Conservation (phyloP, 2,888 invertebrate species). For the Acleris cristana region DNA sequence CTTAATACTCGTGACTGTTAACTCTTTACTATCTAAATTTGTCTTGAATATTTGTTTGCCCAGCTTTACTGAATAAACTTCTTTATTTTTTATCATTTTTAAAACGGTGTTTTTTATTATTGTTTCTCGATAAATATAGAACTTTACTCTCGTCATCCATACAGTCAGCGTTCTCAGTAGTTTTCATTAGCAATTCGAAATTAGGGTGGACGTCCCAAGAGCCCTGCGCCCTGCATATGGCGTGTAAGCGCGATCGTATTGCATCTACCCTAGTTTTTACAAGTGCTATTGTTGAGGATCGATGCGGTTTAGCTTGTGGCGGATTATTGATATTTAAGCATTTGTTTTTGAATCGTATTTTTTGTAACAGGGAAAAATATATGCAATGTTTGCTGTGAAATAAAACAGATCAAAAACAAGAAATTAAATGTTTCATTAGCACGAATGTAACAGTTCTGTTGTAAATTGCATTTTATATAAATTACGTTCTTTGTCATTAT, state of each 20-base stretch:
- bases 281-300: conserved; percentile 49
- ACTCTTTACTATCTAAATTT: too few relatives aligned
- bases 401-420: background rate
- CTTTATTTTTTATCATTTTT: too few relatives aligned
- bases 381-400: background rate
- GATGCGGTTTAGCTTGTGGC: conserved; percentile 47
- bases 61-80: too few relatives aligned
- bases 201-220: conserved; percentile 56
- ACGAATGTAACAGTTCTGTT: background rate
- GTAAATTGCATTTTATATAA: too few relatives aligned
- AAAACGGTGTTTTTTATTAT: too few relatives aligned
- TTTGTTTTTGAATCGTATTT: background rate
- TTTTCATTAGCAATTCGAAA: conserved; percentile 33
- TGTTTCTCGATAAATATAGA: background rate
- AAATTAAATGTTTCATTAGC: background rate
- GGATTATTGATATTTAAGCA: conserved; percentile 31
- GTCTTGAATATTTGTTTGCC: too few relatives aligned
- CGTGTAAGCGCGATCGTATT: conserved; percentile 80
- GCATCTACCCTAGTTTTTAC: conserved; percentile 51
- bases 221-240: conserved; percentile 79
- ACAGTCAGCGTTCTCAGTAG: conserved; percentile 11
- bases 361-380: background rate
- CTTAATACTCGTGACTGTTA: too few relatives aligned
- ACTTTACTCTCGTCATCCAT: background rate
- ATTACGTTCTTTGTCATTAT: too few relatives aligned